Evolutionary conservation across 2,113 vertebrate species (phyloP), one percentile per base, ranked within the genome.

Genomic region (Ursus arctos): DNA sequence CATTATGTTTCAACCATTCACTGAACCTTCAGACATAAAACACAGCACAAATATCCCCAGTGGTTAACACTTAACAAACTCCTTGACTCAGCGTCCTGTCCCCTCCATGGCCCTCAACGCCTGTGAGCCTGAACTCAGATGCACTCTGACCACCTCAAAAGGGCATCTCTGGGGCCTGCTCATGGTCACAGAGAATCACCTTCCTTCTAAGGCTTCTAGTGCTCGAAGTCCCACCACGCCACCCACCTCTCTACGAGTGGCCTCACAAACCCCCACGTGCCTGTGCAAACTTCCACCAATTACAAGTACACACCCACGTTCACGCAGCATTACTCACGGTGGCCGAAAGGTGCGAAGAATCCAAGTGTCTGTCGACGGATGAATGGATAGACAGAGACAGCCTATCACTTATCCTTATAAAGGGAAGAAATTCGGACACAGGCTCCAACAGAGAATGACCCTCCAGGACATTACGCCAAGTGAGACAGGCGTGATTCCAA

Each of bases 311-410:
- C 19, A 43, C 1, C 63, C 43, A 63, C 0, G 3, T 7, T n/a
- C 36, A 55, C 0, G 40, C 16, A 61, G 24, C 14, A 3, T 19
- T 19, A 26, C 33, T 65, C 57, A 59, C 31, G n/a, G 21, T 0
- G 33, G 36, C 31, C 19, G 15, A 31, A 19, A 21, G 24, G 63
- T 36, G 69, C 43, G 7, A 22, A 36, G 21, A 5, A 49, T 21
- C n/a, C n/a, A 3, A 0, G 3, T 4, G 22, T 12, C 55, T 61
- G 31, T 15, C 5, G 2, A 65, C 0, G 2, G 55, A 43, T 10
- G 80, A 40, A 14, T 18, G 43, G 19, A 55, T 1, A 31, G 15
- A 36, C 7, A 81, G 19, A 31, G 1, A 6, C 14, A 28, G 28
- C 49, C 0, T 33, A n/a, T 36, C 16, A 18, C 13, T 31, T 21